Evolutionary conservation across 2,797 vertebrate species (phyloP).

Genomic region (Lacerta viridis): DNA sequence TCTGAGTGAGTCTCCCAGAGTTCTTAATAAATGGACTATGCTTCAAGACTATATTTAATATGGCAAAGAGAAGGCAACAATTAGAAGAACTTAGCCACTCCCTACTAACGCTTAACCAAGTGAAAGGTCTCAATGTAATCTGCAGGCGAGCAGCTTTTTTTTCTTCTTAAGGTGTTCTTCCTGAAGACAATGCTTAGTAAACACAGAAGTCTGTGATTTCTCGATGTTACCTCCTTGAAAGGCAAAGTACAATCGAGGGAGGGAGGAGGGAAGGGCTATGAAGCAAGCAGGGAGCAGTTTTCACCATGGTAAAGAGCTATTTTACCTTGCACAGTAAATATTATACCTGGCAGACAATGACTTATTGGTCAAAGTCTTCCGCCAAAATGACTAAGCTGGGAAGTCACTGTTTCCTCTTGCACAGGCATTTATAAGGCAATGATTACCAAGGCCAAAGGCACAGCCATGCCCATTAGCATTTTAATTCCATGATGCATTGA

Average conservation of each 20-base stretch:
- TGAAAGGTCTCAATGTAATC: slow-evolving; percentile 4
- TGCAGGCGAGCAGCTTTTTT: neutral
- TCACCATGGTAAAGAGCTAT: neutral
- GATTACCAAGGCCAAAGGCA: neutral
- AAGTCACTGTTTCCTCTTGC: neutral
- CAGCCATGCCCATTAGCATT: neutral
- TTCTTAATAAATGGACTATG: neutral
- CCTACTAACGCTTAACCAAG: neutral
- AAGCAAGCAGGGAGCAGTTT: neutral
- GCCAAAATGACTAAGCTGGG: neutral
- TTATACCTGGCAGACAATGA: neutral
- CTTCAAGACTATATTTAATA: neutral
- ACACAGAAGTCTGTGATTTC: neutral
- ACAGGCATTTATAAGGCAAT: neutral
- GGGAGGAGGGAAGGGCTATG: neutral
- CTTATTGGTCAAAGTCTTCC: neutral
- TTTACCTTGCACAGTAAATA: neutral
- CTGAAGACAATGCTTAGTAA: neutral
- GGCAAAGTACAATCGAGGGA: neutral
- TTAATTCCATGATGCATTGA: neutral
- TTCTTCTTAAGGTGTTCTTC: neutral
- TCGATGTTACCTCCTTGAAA: neutral
- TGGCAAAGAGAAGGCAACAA: neutral
- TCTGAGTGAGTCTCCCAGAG: neutral
- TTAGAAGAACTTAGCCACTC: slow-evolving; percentile 10